Evolutionary conservation across 2,797 vertebrate genomes (phyloP).

Genomic region (Pseudopleuronectes americanus): DNA sequence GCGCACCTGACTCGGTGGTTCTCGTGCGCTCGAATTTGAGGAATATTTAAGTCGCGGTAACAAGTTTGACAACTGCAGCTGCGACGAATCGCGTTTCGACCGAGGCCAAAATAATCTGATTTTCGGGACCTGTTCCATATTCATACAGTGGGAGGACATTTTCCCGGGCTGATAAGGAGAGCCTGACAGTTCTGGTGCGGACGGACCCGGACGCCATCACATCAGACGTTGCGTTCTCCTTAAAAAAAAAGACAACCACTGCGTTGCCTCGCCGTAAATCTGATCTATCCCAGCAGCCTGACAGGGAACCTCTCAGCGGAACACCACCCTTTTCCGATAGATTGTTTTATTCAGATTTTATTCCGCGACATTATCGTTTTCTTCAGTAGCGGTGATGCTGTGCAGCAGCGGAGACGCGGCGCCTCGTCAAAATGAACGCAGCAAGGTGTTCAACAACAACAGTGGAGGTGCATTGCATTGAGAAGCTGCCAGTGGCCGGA

Average conservation of each 20-base stretch:
- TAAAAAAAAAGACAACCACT: constrained; percentile 43
- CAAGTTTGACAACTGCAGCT: constrained; percentile 65
- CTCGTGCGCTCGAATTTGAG: constrained; percentile 23
- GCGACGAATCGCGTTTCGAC: neutral
- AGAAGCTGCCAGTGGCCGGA: constrained; percentile 59
- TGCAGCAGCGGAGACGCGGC: constrained; percentile 55
- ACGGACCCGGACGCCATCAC: constrained; percentile 79
- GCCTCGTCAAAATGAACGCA: constrained; percentile 77
- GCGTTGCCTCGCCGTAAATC: constrained; percentile 34
- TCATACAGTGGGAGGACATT: neutral
- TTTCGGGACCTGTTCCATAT: neutral
- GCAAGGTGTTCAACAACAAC: constrained; percentile 73
- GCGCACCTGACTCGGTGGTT: constrained; percentile 66
- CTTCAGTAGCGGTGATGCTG: constrained; percentile 39
- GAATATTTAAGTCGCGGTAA: constrained; percentile 55
- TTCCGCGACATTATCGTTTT: neutral
- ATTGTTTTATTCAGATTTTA: constrained; percentile 2
- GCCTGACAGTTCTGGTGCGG: constrained; percentile 65
- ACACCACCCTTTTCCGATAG: constrained; percentile 1
- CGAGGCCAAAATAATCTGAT: neutral
- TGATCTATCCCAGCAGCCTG: constrained; percentile 20
- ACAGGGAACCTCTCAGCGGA: constrained; percentile 1
- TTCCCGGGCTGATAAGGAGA: constrained; percentile 28
- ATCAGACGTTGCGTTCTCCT: constrained; percentile 74
- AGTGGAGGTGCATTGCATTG: constrained; percentile 69